Percentiles rank a stretch among this genome's conserved stretches.
phyloP scores from a whole-genome alignment of 2,113 vertebrate genomes.

The Antechinus flavipes region DNA sequence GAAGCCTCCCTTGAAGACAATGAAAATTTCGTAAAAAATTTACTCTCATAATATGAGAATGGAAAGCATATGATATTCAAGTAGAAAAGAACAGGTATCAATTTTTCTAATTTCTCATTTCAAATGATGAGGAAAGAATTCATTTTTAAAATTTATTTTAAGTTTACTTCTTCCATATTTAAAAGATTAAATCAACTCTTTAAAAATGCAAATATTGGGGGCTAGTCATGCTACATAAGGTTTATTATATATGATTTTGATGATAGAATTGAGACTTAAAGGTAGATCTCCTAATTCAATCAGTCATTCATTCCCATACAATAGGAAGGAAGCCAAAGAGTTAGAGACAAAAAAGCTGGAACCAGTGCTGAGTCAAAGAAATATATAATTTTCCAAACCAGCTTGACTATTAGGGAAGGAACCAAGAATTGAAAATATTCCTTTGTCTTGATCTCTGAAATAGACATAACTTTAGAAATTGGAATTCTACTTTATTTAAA shows the following conservation, averaged over 20 bases:
- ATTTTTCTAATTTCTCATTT: neutral
- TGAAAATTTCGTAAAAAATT: neutral
- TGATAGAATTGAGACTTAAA: neutral
- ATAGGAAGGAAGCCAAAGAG: neutral
- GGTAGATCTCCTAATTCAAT: neutral
- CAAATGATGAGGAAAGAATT: slow-evolving; percentile 1
- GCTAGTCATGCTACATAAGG: neutral
- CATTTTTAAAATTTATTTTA: neutral
- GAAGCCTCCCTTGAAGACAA: neutral
- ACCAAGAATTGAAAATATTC: neutral
- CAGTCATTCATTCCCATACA: neutral
- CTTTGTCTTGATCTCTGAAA: neutral
- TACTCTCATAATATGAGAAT: neutral
- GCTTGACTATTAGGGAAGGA: neutral
- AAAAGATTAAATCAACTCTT: neutral
- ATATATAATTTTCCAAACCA: neutral
- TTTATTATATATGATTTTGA: neutral
- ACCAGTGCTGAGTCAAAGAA: neutral
- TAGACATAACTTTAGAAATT: neutral
- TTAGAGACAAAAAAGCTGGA: neutral
- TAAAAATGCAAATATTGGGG: slow-evolving; percentile 19
- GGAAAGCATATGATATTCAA: neutral
- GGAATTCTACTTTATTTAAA: too few relatives aligned
- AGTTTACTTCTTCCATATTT: neutral
- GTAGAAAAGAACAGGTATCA: neutral